A percentile compares a stretch with the other conserved stretches of the same genome.
These are phyloP conservation scores for Eublepharis macularius DNA, from an alignment of 2,113 vertebrate genomes.

Conservation along the genomic window DNA sequence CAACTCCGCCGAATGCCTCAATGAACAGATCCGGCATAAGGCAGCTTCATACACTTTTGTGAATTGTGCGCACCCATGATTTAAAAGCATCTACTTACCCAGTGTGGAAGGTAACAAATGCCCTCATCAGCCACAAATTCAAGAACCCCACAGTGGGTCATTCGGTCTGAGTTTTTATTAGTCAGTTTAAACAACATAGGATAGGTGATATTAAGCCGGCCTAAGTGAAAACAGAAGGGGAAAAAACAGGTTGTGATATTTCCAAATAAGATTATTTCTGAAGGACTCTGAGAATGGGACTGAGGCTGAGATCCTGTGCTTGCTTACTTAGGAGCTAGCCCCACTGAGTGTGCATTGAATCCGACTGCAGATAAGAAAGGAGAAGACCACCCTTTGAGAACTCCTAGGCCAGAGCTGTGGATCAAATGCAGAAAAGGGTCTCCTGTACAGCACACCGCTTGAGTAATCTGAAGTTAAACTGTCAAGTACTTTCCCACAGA, in stretches of 20 bases:
- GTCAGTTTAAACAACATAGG: slow-evolving; percentile 98
- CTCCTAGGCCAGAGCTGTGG: not conserved
- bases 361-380: not conserved
- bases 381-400: not conserved
- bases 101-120: slow-evolving; percentile 97
- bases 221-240: slow-evolving; percentile 63
- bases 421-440: not conserved
- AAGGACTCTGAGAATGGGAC: not conserved
- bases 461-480: not conserved
- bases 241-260: not conserved
- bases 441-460: accelerated
- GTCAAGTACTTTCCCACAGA: not conserved
- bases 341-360: not conserved
- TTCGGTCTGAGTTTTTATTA: slow-evolving; percentile 96
- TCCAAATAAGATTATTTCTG: not conserved
- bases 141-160: slow-evolving; percentile 96
- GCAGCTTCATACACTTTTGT: no score
- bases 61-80: not conserved
- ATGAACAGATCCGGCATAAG: no score
- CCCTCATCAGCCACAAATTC: slow-evolving; percentile 99
- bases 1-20: no score
- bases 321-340: not conserved
- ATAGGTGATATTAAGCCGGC: slow-evolving; percentile 97
- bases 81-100: slow-evolving; percentile 81
- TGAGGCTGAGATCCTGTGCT: not conserved